Percentiles rank a stretch among this genome's conserved stretches.
Evolutionary conservation across 2,797 vertebrate species (phyloP).

Genomic region (Meriones psammophilus): DNA sequence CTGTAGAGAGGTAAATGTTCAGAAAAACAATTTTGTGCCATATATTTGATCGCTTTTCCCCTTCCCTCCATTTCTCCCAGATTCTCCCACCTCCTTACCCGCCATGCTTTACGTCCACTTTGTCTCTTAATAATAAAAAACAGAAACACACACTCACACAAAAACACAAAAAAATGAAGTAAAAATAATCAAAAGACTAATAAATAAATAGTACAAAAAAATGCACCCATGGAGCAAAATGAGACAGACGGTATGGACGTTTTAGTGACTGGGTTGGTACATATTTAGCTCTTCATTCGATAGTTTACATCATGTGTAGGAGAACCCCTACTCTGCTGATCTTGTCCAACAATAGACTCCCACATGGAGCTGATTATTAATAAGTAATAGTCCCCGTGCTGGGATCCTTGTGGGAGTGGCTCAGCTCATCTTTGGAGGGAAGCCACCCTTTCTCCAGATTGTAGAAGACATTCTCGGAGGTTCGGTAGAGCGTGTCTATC

Average conservation of each 20-base stretch:
- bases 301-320: background rate
- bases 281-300: background rate
- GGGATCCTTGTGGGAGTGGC: background rate
- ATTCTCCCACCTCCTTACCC: background rate
- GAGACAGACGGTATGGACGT: background rate
- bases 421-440: background rate
- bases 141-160: background rate
- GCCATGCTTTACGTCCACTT: background rate
- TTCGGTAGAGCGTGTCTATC: background rate
- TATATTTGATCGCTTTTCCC: background rate
- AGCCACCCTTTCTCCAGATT: background rate
- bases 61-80: background rate
- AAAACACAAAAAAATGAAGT: background rate
- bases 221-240: background rate
- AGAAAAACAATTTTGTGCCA: background rate
- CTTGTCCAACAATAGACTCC: background rate
- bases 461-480: background rate
- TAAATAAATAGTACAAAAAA: background rate
- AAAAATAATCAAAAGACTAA: background rate
- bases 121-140: background rate
- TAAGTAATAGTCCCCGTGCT: background rate
- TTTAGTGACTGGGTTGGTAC: background rate
- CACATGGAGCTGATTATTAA: background rate
- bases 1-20: background rate
- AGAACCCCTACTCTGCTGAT: background rate